phyloP scores from a whole-genome alignment of 2,888 invertebrate genomes.

The Lamellibrachia satsuma region DNA sequence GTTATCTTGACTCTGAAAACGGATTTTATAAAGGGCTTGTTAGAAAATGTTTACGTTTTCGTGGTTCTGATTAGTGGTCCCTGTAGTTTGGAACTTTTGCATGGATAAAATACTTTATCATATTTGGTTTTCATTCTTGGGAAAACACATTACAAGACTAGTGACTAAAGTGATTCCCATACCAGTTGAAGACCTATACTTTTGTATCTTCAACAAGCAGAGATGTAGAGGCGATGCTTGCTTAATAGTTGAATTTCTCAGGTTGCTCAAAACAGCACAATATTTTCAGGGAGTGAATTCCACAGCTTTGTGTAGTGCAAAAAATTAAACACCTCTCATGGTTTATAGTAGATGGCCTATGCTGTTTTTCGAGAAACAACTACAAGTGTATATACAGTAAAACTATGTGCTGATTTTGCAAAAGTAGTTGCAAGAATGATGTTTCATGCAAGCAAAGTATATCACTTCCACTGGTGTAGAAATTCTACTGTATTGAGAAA shows the following conservation, averaged over 20 bases:
- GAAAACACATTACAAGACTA: not conserved
- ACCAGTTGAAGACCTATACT: not conserved
- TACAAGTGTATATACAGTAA: not conserved
- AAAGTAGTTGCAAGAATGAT: not conserved
- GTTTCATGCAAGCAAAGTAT: not conserved
- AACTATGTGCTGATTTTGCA: not conserved
- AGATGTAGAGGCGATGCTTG: not conserved
- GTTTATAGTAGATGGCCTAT: too few species aligned
- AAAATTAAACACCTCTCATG: too few species aligned
- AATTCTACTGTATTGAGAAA: not conserved
- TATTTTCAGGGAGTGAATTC: not conserved
- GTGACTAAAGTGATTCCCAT: not conserved
- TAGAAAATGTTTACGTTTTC: not conserved
- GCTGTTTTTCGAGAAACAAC: too few species aligned
- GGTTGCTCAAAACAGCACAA: not conserved
- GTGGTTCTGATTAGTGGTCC: not conserved
- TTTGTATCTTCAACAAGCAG: not conserved
- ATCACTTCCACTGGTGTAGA: not conserved
- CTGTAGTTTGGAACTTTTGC: not conserved
- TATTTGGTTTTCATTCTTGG: not conserved
- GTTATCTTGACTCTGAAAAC: not conserved
- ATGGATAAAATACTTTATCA: not conserved
- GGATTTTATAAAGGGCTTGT: not conserved
- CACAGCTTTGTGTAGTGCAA: not conserved
- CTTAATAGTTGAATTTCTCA: not conserved